These are phyloP conservation scores for Nymphalis polychloros DNA, from an alignment of 2,888 invertebrate genomes.

Conservation along the genomic window DNA sequence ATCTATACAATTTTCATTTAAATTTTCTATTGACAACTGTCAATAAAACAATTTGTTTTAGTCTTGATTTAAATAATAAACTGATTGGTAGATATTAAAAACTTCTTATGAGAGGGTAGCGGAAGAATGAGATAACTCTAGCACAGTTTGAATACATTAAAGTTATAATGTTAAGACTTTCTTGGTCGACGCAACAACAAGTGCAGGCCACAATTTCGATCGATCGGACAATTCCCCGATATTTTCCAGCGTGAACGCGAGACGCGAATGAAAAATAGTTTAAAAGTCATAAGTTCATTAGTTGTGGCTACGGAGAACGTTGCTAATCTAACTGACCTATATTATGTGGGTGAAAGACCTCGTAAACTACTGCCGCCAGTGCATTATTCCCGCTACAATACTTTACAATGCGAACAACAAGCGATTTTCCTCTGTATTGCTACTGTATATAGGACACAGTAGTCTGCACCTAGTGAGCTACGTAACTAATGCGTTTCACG, in stretches of 20 bases:
- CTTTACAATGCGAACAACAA: conserved; percentile 48
- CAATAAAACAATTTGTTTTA: too few relatives aligned
- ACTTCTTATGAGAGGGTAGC: too few relatives aligned
- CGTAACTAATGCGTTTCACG: conserved; percentile 54
- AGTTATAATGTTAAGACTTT: background rate
- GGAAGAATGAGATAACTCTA: too few relatives aligned
- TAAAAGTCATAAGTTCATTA: conserved; percentile 33
- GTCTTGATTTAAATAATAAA: too few relatives aligned
- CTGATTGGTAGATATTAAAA: too few relatives aligned
- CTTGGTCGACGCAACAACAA: background rate
- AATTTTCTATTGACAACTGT: too few relatives aligned
- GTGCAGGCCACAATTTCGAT: background rate
- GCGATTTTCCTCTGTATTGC: conserved; percentile 60
- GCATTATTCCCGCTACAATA: conserved; percentile 77
- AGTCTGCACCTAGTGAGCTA: conserved; percentile 39
- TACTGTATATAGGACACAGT: conserved; percentile 52
- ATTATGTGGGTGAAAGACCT: conserved; percentile 80
- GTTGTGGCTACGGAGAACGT: conserved; percentile 53
- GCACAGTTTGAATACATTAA: background rate
- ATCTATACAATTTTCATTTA: background rate
- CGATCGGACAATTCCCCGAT: background rate
- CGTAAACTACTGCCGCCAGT: conserved; percentile 74
- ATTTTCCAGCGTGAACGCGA: background rate
- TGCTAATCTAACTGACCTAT: conserved; percentile 81
- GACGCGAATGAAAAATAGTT: conserved; percentile 35